phyloP scores from a whole-genome alignment of 2,888 invertebrate species.

The Lasiommata megera region DNA sequence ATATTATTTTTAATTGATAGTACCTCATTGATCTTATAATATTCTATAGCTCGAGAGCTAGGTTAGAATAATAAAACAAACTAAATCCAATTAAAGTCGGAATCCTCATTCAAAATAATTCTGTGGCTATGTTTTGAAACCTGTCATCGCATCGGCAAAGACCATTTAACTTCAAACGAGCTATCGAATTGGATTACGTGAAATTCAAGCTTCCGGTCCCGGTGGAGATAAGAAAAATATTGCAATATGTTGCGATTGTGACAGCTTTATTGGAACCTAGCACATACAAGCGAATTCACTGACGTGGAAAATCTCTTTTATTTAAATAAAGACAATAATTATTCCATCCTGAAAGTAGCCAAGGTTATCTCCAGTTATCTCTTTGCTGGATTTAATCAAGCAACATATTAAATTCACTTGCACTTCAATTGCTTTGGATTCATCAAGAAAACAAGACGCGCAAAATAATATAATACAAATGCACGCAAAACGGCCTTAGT shows the following conservation, averaged over 20 bases:
- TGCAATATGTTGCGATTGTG: not conserved
- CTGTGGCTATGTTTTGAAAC: not conserved
- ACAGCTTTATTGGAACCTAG: not conserved
- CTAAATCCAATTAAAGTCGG: not conserved
- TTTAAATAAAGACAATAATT: no score
- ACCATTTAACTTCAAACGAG: constrained; percentile 17
- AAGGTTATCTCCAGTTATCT: no score
- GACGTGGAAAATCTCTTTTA: not conserved
- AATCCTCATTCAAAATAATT: not conserved
- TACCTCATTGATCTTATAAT: no score
- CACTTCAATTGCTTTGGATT: no score
- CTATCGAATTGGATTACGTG: constrained; percentile 20
- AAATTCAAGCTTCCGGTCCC: constrained; percentile 12
- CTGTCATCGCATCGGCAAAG: not conserved
- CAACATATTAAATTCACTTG: no score
- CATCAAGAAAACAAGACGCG: no score
- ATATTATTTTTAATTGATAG: no score
- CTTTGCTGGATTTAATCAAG: no score
- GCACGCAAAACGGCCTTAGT: no score
- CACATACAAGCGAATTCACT: not conserved
- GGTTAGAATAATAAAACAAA: not conserved
- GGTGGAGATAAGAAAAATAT: constrained; percentile 6
- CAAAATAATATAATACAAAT: no score
- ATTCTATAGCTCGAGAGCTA: no score
- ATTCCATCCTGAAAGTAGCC: no score